Evolutionary conservation across 2,888 invertebrate species (phyloP).

Genomic region (Dioctria linearis): DNA sequence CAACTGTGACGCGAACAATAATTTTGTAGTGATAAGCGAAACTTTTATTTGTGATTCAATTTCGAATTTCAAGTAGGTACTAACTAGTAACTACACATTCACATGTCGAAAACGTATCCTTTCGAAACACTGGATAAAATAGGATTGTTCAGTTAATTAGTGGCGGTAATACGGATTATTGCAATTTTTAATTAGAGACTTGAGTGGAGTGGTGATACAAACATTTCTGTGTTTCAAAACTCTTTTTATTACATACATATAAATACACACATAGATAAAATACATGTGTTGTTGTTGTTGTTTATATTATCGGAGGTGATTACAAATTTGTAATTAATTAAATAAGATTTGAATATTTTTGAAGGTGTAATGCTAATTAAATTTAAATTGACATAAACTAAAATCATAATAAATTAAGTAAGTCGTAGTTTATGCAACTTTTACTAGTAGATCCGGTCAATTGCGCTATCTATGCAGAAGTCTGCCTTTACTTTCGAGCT

Average conservation of each 20-base stretch:
- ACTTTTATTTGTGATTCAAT: slow-evolving; percentile 24
- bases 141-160: background rate
- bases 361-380: too few relatives aligned
- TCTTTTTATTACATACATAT: background rate
- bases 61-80: background rate
- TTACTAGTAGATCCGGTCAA: too few relatives aligned
- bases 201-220: background rate
- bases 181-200: background rate
- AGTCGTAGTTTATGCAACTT: too few relatives aligned
- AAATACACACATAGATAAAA: too few relatives aligned
- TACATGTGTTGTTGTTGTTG: background rate
- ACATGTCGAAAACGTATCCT: background rate
- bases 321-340: too few relatives aligned
- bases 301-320: background rate
- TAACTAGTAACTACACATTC: background rate
- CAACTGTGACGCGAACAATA: slow-evolving; percentile 34
- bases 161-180: background rate
- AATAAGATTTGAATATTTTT: too few relatives aligned
- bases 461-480: too few relatives aligned
- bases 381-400: too few relatives aligned
- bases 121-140: background rate
- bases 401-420: too few relatives aligned
- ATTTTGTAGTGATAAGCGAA: slow-evolving; percentile 18
- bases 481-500: too few relatives aligned
- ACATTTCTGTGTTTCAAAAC: background rate